phyloP scores from a whole-genome alignment of 1,140 invertebrate genomes.

The Platyscapa corneri region DNA sequence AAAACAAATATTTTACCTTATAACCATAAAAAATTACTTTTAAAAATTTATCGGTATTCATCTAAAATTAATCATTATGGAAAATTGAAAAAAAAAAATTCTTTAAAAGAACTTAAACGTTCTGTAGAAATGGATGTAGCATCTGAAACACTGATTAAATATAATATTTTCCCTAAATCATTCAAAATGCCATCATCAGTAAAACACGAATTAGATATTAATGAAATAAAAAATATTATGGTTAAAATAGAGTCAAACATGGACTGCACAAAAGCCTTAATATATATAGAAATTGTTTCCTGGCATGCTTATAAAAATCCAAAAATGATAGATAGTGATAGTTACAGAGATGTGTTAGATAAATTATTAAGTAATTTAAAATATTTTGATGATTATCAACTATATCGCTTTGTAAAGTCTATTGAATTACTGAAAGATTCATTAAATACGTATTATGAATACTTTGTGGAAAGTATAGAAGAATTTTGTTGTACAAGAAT shows the following conservation, averaged over 20 bases:
- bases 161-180: conserved; percentile 7
- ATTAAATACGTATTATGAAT: background rate
- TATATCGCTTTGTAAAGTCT: conserved; percentile 53
- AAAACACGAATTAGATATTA: conserved; percentile 25
- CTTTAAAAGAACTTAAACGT: background rate
- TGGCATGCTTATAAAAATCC: conserved; percentile 38
- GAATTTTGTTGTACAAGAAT: background rate
- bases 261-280: conserved; percentile 41
- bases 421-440: conserved; percentile 46
- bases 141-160: conserved; percentile 42
- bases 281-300: conserved; percentile 53
- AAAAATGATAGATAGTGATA: background rate
- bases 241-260: conserved; percentile 43
- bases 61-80: no score
- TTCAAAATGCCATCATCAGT: background rate
- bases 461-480: background rate
- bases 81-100: no score
- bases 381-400: conserved; percentile 32
- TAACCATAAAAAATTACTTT: background rate
- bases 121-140: conserved; percentile 42
- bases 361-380: background rate
- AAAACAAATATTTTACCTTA: background rate
- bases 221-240: conserved; percentile 38
- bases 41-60: background rate
- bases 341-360: conserved; percentile 64